Conservation (phyloP, 2,113 vertebrate genomes). For the Acrocephalus kingi region DNA sequence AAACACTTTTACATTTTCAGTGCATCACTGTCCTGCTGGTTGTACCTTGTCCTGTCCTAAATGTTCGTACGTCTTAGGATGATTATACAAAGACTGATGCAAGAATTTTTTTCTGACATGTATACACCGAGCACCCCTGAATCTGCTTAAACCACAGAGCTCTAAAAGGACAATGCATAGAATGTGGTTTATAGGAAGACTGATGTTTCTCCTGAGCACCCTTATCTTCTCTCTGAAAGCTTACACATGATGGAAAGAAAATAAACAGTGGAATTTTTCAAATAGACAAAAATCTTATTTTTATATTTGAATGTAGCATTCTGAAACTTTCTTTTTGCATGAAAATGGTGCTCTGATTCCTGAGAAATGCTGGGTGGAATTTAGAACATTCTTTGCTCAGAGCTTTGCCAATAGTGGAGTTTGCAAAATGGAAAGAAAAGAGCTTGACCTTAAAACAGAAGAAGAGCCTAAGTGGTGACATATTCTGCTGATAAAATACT, state of each 20-base stretch:
- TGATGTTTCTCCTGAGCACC: background rate
- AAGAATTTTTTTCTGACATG: background rate
- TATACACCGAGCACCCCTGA: background rate
- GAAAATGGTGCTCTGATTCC: slow-evolving; percentile 46
- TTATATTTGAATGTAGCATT: background rate
- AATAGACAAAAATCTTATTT: slow-evolving; percentile 3
- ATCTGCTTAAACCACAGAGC: background rate
- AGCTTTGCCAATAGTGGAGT: slow-evolving; percentile 75
- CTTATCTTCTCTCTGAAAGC: background rate
- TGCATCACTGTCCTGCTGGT: background rate
- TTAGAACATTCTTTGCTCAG: slow-evolving; percentile 71
- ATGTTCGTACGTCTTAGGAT: background rate
- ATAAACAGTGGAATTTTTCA: background rate
- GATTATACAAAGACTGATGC: background rate
- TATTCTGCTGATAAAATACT: slow-evolving; percentile 82
- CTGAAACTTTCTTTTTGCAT: background rate
- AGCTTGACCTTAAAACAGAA: slow-evolving; percentile 71
- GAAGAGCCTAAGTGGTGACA: slow-evolving; percentile 72
- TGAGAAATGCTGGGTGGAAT: slow-evolving; percentile 72
- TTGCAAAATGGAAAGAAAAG: slow-evolving; percentile 76
- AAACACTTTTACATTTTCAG: background rate
- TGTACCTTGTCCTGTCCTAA: background rate
- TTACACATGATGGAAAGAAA: background rate
- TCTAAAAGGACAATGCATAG: background rate
- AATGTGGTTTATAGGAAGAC: background rate